A percentile compares a stretch with the other conserved stretches of the same genome.
phyloP scores from a whole-genome alignment of 2,888 invertebrate genomes.

The Notocelia uddmanniana region DNA sequence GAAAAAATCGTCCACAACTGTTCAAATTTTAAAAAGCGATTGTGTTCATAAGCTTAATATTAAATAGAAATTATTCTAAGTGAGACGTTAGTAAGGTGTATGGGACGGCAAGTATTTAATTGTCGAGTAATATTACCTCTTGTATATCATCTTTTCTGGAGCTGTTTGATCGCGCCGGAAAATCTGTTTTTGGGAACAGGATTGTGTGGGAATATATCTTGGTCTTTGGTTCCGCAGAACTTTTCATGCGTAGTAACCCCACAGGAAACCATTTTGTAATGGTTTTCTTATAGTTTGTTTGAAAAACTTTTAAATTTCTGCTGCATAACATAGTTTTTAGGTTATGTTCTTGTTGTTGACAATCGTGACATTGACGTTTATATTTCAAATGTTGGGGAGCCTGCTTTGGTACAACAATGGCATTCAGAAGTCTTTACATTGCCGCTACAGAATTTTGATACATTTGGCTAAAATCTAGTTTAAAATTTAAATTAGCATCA shows the following conservation, averaged over 20 bases:
- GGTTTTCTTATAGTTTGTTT: constrained; percentile 61
- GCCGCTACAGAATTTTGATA: background rate
- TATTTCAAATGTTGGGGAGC: background rate
- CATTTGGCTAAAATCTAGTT: background rate
- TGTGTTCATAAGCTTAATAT: background rate
- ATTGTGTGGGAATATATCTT: constrained; percentile 80
- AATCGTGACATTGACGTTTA: constrained; percentile 41
- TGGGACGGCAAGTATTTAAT: background rate
- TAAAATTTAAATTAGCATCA: background rate
- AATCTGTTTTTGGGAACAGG: constrained; percentile 75
- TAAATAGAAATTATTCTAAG: background rate
- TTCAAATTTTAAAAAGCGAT: background rate
- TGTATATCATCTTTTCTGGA: constrained; percentile 72
- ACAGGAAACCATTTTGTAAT: constrained; percentile 61
- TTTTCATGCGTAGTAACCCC: constrained; percentile 62
- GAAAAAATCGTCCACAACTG: background rate
- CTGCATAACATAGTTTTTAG: constrained; percentile 65
- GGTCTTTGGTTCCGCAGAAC: constrained; percentile 69
- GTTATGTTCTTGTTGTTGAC: constrained; percentile 59
- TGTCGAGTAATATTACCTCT: constrained; percentile 61
- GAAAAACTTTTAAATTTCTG: constrained; percentile 60
- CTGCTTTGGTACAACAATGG: background rate
- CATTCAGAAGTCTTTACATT: constrained; percentile 11
- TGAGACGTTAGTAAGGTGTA: background rate
- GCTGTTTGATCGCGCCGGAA: constrained; percentile 69